phyloP scores from a whole-genome alignment of 2,113 vertebrate genomes.

The Hyperoodon ampullatus region DNA sequence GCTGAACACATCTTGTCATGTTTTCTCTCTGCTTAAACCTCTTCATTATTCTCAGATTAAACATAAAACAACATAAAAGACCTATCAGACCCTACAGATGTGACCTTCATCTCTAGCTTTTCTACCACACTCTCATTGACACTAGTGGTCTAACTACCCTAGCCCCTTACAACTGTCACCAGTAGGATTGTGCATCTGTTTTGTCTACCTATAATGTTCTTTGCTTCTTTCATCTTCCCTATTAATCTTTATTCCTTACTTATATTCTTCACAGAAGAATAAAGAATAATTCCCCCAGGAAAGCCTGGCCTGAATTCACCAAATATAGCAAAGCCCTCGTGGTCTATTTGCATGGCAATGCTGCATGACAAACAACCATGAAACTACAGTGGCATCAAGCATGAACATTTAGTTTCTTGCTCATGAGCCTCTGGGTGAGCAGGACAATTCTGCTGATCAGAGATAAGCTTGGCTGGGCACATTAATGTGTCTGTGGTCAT shows the following conservation, averaged over 20 bases:
- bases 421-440: not conserved
- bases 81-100: not conserved
- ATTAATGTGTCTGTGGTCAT: not conserved
- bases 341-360: not conserved
- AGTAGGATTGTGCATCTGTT: not conserved
- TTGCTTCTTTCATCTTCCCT: not conserved
- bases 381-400: not conserved
- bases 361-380: not conserved
- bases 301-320: not conserved
- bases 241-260: not conserved
- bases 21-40: not conserved
- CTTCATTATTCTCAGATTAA: not conserved
- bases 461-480: not conserved
- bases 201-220: not conserved
- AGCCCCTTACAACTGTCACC: not conserved
- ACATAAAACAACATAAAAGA: not conserved
- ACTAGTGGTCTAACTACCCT: too few species aligned
- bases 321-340: not conserved
- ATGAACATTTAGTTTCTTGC: not conserved
- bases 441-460: not conserved
- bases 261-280: not conserved
- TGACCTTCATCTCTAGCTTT: not conserved
- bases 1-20: not conserved
- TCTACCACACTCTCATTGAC: not conserved
- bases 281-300: not conserved